phyloP scores from a whole-genome alignment of 2,888 invertebrate genomes.

The Eupeodes latifasciatus region DNA sequence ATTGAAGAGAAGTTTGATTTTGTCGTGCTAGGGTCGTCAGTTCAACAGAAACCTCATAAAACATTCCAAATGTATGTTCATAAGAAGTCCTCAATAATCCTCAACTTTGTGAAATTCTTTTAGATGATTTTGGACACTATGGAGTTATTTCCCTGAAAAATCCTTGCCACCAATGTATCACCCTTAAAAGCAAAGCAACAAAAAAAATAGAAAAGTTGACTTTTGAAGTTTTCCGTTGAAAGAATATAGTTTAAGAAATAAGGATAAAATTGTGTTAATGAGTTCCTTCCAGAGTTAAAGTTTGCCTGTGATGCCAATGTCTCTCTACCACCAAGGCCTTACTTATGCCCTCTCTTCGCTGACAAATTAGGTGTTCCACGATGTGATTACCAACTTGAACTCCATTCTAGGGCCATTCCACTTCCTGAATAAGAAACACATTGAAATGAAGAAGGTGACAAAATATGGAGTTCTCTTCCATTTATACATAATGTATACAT shows the following conservation, averaged over 20 bases:
- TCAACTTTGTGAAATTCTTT: no score
- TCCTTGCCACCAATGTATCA: background rate
- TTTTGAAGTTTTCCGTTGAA: slow-evolving; percentile 34
- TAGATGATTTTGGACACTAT: no score
- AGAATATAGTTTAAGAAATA: slow-evolving; percentile 61
- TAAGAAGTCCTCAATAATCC: no score
- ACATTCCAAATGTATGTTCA: no score
- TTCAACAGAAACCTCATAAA: no score
- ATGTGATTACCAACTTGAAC: slow-evolving; percentile 71
- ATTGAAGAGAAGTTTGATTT: background rate
- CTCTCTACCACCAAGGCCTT: slow-evolving; percentile 6
- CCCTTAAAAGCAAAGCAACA: background rate
- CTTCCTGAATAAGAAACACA: slow-evolving; percentile 23
- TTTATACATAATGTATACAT: background rate
- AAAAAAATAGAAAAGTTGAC: slow-evolving; percentile 15
- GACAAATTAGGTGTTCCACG: slow-evolving; percentile 72
- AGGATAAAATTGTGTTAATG: slow-evolving; percentile 66
- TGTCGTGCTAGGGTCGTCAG: no score
- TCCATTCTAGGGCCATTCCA: slow-evolving; percentile 52
- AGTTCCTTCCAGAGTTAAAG: slow-evolving; percentile 58
- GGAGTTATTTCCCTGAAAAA: no score
- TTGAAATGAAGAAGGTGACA: slow-evolving; percentile 2
- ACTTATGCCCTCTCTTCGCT: slow-evolving; percentile 32
- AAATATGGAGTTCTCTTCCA: background rate
- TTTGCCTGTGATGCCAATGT: slow-evolving; percentile 33